These are phyloP conservation scores for Prosopocoilus inquinatus DNA, from an alignment of 2,888 invertebrate species.

Conservation along the genomic window DNA sequence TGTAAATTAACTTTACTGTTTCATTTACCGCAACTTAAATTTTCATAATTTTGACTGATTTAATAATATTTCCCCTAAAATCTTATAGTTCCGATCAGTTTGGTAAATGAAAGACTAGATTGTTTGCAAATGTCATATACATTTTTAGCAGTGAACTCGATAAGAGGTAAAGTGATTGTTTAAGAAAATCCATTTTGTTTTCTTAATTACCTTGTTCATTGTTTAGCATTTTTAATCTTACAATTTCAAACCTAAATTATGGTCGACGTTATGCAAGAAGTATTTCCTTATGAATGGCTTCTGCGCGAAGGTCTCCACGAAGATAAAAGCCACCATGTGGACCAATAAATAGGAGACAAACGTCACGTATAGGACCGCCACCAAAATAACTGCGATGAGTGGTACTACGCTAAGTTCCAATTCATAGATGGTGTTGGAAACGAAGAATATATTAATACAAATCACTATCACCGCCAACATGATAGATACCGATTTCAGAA, in stretches of 20 bases:
- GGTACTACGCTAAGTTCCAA: conserved; percentile 46
- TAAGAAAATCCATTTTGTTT: too few species aligned
- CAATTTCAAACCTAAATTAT: conserved; percentile 17
- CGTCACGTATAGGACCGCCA: conserved; percentile 61
- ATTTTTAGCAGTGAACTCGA: too few species aligned
- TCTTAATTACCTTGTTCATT: too few species aligned
- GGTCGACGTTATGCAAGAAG: conserved; percentile 18
- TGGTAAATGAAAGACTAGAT: too few species aligned
- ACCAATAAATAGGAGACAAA: conserved; percentile 70
- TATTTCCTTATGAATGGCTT: conserved; percentile 21
- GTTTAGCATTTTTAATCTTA: conserved; percentile 6
- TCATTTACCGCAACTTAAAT: too few species aligned
- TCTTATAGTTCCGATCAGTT: too few species aligned
- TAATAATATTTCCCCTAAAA: too few species aligned
- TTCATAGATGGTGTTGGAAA: conserved; percentile 58
- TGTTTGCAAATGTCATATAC: too few species aligned
- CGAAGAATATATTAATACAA: conserved; percentile 76
- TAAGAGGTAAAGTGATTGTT: too few species aligned
- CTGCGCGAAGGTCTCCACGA: conserved; percentile 14
- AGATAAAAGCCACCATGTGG: conserved; percentile 61
- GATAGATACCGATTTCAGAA: conserved; percentile 64
- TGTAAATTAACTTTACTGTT: too few species aligned
- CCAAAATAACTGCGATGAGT: conserved; percentile 52
- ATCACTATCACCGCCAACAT: conserved; percentile 67
- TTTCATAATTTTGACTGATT: too few species aligned